phyloP scores from a whole-genome alignment of 2,888 invertebrate species.

The Sthenelais limicola region DNA sequence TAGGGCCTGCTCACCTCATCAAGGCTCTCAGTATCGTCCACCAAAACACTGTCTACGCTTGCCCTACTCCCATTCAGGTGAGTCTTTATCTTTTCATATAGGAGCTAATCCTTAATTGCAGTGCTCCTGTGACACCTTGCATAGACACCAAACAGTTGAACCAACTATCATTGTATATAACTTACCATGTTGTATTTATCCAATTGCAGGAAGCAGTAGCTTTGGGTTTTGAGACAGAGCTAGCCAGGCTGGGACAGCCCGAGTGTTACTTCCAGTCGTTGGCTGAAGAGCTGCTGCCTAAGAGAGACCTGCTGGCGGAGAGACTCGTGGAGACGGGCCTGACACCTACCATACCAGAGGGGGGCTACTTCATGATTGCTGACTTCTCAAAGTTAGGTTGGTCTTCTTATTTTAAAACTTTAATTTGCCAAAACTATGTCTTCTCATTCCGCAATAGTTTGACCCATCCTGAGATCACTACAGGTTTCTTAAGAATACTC shows the following conservation, averaged over 20 bases:
- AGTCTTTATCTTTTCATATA: no score
- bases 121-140: no score
- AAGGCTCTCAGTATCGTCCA: slow-evolving; percentile 87
- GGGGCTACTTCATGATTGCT: slow-evolving; percentile 97
- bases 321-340: slow-evolving; percentile 82
- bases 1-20: slow-evolving; percentile 88
- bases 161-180: no score
- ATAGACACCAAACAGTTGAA: no score
- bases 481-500: no score
- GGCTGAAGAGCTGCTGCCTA: slow-evolving; percentile 79
- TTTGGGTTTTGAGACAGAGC: slow-evolving; percentile 88
- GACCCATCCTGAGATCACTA: no score
- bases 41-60: slow-evolving; percentile 95
- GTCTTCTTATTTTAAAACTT: background rate
- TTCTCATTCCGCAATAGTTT: no score
- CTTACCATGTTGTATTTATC: no score
- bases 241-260: slow-evolving; percentile 81
- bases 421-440: no score
- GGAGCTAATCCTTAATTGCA: no score
- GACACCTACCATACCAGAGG: slow-evolving; percentile 93
- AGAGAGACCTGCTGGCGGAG: slow-evolving; percentile 65
- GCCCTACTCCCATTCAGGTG: slow-evolving; percentile 86
- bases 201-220: slow-evolving; percentile 88
- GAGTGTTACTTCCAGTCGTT: slow-evolving; percentile 84
- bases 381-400: slow-evolving; percentile 81